Percentiles rank a stretch among this genome's conserved stretches.
These are phyloP conservation scores for Papilio polyxenes DNA, from an alignment of 1,140 invertebrate genomes.

Conservation along the genomic window DNA sequence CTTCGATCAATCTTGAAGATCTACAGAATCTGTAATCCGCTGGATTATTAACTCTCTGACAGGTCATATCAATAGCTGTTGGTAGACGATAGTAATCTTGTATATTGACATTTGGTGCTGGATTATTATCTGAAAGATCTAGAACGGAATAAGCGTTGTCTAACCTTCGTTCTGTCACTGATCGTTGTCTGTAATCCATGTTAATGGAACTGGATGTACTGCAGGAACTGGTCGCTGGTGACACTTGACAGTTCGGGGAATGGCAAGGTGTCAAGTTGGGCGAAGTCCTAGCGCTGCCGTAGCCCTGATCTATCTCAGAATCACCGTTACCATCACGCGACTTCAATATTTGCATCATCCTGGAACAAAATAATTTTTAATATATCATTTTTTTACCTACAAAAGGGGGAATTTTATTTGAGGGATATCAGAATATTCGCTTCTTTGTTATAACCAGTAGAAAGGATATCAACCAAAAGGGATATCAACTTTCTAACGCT, in stretches of 20 bases:
- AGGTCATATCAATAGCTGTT: slow-evolving; percentile 51
- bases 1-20: slow-evolving; percentile 63
- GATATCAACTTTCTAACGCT: slow-evolving; percentile 58
- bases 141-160: slow-evolving; percentile 55
- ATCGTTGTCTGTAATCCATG: slow-evolving; percentile 56
- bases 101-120: slow-evolving; percentile 41
- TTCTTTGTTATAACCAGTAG: slow-evolving; percentile 68
- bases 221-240: slow-evolving; percentile 60
- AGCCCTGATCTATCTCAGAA: slow-evolving; percentile 67
- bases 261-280: slow-evolving; percentile 66
- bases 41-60: slow-evolving; percentile 59
- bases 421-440: slow-evolving; percentile 60
- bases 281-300: slow-evolving; percentile 68
- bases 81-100: slow-evolving; percentile 56
- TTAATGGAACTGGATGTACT: slow-evolving; percentile 54
- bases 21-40: slow-evolving; percentile 64
- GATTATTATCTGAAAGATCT: slow-evolving; percentile 55
- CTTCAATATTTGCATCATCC: slow-evolving; percentile 74
- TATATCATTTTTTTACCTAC: background rate
- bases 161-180: slow-evolving; percentile 45
- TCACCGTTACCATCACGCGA: slow-evolving; percentile 59
- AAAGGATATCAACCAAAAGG: slow-evolving; percentile 64
- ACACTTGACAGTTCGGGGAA: slow-evolving; percentile 58
- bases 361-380: slow-evolving; percentile 46
- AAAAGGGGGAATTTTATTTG: background rate